phyloP scores from a whole-genome alignment of 2,888 invertebrate genomes.

The Nesidiocoris tenuis region DNA sequence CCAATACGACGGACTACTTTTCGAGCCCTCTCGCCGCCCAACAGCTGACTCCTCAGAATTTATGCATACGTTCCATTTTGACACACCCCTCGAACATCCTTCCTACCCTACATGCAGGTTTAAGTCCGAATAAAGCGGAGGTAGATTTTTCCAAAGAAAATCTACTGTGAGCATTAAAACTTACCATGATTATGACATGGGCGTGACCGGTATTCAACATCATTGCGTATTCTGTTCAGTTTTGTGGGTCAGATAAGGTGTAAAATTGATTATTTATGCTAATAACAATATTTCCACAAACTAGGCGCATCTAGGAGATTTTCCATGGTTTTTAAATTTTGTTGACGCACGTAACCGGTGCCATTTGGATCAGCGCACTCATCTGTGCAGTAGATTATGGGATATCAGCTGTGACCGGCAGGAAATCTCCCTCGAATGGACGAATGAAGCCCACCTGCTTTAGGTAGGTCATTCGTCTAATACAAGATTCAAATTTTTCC shows the following conservation, averaged over 20 bases:
- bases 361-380: constrained; percentile 14
- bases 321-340: not conserved
- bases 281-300: too few relatives aligned
- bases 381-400: constrained; percentile 14
- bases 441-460: too few relatives aligned
- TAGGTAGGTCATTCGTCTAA: too few relatives aligned
- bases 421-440: too few relatives aligned
- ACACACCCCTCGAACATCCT: not conserved
- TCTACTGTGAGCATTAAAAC: not conserved
- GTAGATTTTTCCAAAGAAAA: too few relatives aligned
- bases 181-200: not conserved
- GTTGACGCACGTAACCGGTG: not conserved
- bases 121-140: too few relatives aligned
- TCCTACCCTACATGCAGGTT: not conserved
- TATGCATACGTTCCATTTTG: not conserved
- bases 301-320: not conserved
- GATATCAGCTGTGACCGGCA: constrained; percentile 13
- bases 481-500: too few relatives aligned
- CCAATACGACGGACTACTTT: constrained; percentile 17
- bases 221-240: not conserved
- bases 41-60: constrained; percentile 20
- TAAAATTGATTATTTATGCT: not conserved
- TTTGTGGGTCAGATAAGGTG: not conserved
- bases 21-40: not conserved
- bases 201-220: not conserved